Base-by-base conservation (phyloP, 2,113 vertebrate species). In the Colaptes auratus region DNA sequence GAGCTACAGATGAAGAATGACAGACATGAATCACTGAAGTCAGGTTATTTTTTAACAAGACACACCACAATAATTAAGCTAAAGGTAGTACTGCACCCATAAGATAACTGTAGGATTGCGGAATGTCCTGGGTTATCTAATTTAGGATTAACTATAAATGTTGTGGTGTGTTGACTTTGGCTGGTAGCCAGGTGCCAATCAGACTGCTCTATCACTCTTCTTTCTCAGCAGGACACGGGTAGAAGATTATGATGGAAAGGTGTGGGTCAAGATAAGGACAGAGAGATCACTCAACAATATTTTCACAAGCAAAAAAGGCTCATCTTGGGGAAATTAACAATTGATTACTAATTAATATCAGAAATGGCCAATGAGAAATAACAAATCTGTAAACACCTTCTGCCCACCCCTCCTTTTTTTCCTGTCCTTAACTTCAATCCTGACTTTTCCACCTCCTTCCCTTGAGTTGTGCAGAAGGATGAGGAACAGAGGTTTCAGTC, bases 381-480 rank as follows among this genome's bases (percentile, higher is more conserved):
- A 27, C 6, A 55, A 64, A 64, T 30, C 35, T 23, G 72, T 10
- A 52, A 76, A 35, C 4, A 63, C 5, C 3, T 16, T 89, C 16
- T 6, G 4, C 10, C 7, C 2, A 28, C 0, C 4, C 5, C 3
- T 4, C 13, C 3, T 89, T 60, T 89, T 52, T 36, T 64, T 80
- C 28, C 20, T 6, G 3, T 27, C 27, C 24, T 80, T 27, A 67
- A 2, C 8, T 39, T 50, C 12, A 28, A 9, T 60, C 7, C 2
- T 25, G 23, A 48, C 8, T 90, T 61, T 27, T 82, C 33, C 27
- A 8, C 7, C 11, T 56, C 17, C 27, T 27, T 14, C 12, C 6
- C 3, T 12, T 3, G 6, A 42, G 12, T 1, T 4, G 36, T 9
- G 2, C 10, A 72, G 14, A 28, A 4, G 15, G 1, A 24, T 23